These are phyloP conservation scores for Gephyroberyx darwinii DNA, from an alignment of 2,797 vertebrate genomes.

Conservation along the genomic window DNA sequence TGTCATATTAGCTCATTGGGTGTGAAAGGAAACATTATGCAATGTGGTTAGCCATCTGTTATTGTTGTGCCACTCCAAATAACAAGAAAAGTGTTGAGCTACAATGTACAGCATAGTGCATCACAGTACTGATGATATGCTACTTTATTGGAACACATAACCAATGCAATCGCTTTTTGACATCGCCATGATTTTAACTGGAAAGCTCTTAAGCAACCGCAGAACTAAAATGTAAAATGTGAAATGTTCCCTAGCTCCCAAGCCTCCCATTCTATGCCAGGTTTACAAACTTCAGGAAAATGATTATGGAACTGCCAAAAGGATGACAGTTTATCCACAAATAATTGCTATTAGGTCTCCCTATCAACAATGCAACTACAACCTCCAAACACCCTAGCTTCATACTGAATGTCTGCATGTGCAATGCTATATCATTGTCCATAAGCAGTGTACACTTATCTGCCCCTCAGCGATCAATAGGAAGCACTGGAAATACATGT, in stretches of 20 bases:
- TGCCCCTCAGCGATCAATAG: slow-evolving; percentile 1
- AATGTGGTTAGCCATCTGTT: slow-evolving; percentile 67
- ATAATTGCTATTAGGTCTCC: neutral
- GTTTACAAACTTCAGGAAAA: slow-evolving; percentile 12
- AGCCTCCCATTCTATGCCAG: neutral
- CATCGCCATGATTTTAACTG: neutral
- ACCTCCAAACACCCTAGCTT: neutral
- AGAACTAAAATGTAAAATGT: slow-evolving; percentile 6
- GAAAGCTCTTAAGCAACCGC: neutral
- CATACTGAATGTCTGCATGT: slow-evolving; percentile 15
- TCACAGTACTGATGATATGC: neutral
- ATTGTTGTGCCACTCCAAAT: slow-evolving; percentile 35
- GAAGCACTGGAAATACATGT: neutral
- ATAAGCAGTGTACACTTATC: slow-evolving; percentile 2
- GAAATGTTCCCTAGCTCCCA: neutral
- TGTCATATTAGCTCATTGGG: slow-evolving; percentile 51
- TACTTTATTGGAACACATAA: neutral
- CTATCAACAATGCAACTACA: neutral
- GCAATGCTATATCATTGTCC: slow-evolving; percentile 16
- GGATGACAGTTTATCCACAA: neutral
- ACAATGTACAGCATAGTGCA: neutral
- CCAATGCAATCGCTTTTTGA: neutral
- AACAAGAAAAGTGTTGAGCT: slow-evolving; percentile 26
- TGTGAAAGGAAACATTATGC: slow-evolving; percentile 59
- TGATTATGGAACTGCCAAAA: slow-evolving; percentile 11